These are phyloP conservation scores for Nysson spinosus DNA, from an alignment of 2,888 invertebrate species.

Conservation along the genomic window DNA sequence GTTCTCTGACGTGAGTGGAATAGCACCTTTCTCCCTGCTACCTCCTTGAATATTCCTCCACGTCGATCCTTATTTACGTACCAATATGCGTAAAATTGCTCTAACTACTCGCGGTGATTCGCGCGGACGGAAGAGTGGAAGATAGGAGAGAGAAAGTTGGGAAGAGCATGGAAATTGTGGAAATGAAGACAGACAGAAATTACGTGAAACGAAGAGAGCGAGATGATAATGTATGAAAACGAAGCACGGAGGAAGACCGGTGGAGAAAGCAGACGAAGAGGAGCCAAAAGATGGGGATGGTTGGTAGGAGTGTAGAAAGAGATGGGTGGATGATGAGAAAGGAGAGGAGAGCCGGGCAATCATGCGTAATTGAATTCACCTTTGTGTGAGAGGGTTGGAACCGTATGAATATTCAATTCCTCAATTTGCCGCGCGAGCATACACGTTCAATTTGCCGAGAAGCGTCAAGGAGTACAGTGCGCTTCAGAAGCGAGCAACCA, in stretches of 20 bases:
- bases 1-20: constrained; percentile 23
- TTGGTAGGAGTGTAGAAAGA: background rate
- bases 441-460: constrained; percentile 70
- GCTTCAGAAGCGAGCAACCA: constrained; percentile 54
- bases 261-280: background rate
- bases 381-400: constrained; percentile 64
- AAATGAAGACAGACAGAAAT: background rate
- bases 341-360: constrained; percentile 67
- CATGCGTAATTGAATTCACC: constrained; percentile 75
- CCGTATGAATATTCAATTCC: constrained; percentile 75
- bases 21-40: constrained; percentile 35
- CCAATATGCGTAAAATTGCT: constrained; percentile 76
- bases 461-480: constrained; percentile 56
- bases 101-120: constrained; percentile 63
- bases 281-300: background rate
- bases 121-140: constrained; percentile 1
- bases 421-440: constrained; percentile 66
- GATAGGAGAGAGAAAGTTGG: background rate
- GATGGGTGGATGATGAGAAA: background rate
- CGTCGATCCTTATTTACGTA: constrained; percentile 71
- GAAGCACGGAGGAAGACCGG: background rate
- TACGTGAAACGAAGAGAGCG: too few relatives aligned
- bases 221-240: too few relatives aligned
- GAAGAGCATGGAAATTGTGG: background rate
- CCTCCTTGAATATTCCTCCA: constrained; percentile 28